These are phyloP conservation scores for Bombus haemorrhoidalis DNA, from an alignment of 1,140 invertebrate genomes.

Conservation along the genomic window DNA sequence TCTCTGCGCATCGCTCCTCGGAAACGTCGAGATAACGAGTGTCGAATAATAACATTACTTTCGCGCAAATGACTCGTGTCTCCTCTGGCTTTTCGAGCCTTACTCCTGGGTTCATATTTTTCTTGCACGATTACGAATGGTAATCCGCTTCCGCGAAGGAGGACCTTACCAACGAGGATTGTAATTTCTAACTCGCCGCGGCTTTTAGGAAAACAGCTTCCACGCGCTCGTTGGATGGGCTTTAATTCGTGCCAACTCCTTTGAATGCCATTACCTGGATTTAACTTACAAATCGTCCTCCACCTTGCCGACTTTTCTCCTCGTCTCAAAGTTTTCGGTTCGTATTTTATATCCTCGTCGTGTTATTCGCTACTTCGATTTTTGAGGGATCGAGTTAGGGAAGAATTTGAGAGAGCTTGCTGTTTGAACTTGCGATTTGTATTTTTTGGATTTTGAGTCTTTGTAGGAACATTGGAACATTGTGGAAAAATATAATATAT, in stretches of 20 bases:
- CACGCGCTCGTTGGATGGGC: not conserved
- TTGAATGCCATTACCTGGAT: slow-evolving; percentile 31
- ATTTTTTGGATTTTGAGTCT: not conserved
- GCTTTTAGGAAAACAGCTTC: slow-evolving; percentile 38
- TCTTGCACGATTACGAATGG: slow-evolving; percentile 46
- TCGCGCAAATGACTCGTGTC: slow-evolving; percentile 30
- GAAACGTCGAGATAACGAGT: slow-evolving; percentile 8
- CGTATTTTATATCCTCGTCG: not conserved
- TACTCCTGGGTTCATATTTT: slow-evolving; percentile 35
- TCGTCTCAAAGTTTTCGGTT: not conserved
- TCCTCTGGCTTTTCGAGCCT: not conserved
- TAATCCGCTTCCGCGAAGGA: slow-evolving; percentile 32
- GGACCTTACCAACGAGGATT: not conserved
- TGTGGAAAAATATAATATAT: too few relatives aligned
- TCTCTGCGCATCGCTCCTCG: not conserved
- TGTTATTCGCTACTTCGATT: not conserved
- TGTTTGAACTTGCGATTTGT: not conserved
- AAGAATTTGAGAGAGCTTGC: too few relatives aligned
- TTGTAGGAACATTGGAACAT: too few relatives aligned
- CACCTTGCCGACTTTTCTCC: not conserved
- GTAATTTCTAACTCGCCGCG: slow-evolving; percentile 42
- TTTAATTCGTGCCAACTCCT: slow-evolving; percentile 19
- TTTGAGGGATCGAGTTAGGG: not conserved
- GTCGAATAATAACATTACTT: slow-evolving; percentile 40
- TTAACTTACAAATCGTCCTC: slow-evolving; percentile 37